Evolutionary conservation across 2,797 vertebrate species (phyloP), one percentile per base, ranked within the genome.

Genomic region (Melanotaenia nigrans): DNA sequence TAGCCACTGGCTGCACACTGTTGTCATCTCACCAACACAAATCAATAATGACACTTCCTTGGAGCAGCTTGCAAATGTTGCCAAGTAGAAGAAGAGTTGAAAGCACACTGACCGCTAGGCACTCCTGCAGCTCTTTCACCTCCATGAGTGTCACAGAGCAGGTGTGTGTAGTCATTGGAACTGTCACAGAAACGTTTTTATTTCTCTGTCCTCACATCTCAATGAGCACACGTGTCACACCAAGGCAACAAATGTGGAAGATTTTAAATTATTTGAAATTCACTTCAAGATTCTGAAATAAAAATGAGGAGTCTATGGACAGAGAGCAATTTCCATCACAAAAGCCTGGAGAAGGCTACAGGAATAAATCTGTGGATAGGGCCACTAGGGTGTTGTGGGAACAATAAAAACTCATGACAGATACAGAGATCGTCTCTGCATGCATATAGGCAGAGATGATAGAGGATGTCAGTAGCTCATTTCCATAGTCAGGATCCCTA

Each of bases 31-130:
- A 59, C 22, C 82, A 84, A 87, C 78, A 76, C 83, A 87, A 89
- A 93, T 90, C 78, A 67, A 86, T 84, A 62, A 74, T 83, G 91
- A 92, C 92, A 91, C 78, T 82, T 90, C 86, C 90, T 90, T 68
- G 60, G 80, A 92, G 89, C 87, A 55, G 75, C 85, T n/a, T 73
- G 67, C 71, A 79, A 81, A 81, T 74, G 67, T 81, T 73, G 72
- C 75, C 83, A 77, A 85, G 84, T 81, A 84, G 79, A 57, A 69
- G 74, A 70, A 76, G 49, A 67, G 77, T 73, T 62, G 71, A 81
- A 73, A 85, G 83, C 68, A 30, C 74, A 24, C 54, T 68, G 79
- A 89, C 86, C 87, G 78, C 54, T 55, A 82, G 88, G 83, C 81
- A 62, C 40, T 85, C 78, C 87, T 77, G 86, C 75, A 86, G 83